Evolutionary conservation across 1,140 invertebrate species (phyloP).

Genomic region (Holotrichia oblita): DNA sequence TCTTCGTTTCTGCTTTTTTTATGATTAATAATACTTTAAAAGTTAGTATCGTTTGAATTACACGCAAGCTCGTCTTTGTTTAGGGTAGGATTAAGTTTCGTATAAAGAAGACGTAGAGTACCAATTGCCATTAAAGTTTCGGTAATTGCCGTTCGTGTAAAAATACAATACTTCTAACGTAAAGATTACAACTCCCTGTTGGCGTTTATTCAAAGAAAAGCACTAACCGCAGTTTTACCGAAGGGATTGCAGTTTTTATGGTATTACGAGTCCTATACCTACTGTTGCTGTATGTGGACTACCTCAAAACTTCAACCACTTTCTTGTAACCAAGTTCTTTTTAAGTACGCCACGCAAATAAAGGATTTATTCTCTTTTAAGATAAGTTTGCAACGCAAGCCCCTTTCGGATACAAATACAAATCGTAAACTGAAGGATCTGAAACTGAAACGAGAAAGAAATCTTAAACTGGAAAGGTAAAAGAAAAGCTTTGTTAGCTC

Average conservation of each 20-base stretch:
- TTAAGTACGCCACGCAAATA: background rate
- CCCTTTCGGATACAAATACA: background rate
- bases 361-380: background rate
- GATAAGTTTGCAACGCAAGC: background rate
- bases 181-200: background rate
- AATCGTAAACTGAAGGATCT: background rate
- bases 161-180: background rate
- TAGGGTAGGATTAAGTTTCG: background rate
- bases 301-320: too few species aligned
- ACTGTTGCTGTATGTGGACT: background rate
- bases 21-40: conserved; percentile 34
- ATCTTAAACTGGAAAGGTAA: background rate
- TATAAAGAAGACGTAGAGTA: background rate
- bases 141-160: conserved; percentile 15
- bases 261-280: background rate
- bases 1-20: conserved; percentile 12
- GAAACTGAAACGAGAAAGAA: background rate
- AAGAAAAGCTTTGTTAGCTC: too few species aligned
- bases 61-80: background rate
- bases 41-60: conserved; percentile 27
- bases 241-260: background rate
- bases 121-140: background rate
- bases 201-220: background rate
- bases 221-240: background rate
- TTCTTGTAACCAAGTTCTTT: too few species aligned